A percentile compares a stretch with the other conserved stretches of the same genome.
Evolutionary conservation across 2,888 invertebrate species (phyloP).

Genomic region (Adela reaumurella): DNA sequence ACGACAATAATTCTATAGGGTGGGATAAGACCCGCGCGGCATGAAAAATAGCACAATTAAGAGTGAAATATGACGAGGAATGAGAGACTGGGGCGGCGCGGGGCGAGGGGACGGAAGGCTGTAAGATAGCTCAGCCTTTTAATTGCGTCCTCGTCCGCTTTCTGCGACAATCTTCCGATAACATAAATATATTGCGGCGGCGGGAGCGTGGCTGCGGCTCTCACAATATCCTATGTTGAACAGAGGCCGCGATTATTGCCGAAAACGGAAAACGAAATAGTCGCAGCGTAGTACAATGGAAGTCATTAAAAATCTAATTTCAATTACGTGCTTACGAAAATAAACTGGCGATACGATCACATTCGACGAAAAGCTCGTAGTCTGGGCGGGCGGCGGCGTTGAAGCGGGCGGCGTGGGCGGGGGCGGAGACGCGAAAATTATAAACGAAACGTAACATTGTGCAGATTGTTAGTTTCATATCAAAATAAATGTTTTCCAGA

Average conservation of each 20-base stretch:
- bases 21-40: background rate
- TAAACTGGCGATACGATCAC: background rate
- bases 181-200: background rate
- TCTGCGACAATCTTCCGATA: background rate
- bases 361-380: background rate
- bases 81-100: background rate
- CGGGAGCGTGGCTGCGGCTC: too few relatives aligned
- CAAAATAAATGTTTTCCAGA: background rate
- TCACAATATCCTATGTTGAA: too few relatives aligned
- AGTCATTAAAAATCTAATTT: background rate
- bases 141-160: background rate
- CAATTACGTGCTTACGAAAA: background rate
- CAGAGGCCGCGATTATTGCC: too few relatives aligned
- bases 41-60: background rate
- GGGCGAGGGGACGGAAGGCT: background rate
- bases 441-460: background rate
- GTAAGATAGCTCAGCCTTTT: background rate
- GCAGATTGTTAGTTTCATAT: background rate
- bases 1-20: too few relatives aligned
- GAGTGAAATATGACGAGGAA: background rate
- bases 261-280: too few relatives aligned
- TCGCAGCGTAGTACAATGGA: too few relatives aligned
- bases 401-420: too few relatives aligned
- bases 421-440: background rate
- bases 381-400: too few relatives aligned